Evolutionary conservation across 2,113 vertebrate species (phyloP), one percentile per base, ranked within the genome.

Genomic region (Ictalurus punctatus): DNA sequence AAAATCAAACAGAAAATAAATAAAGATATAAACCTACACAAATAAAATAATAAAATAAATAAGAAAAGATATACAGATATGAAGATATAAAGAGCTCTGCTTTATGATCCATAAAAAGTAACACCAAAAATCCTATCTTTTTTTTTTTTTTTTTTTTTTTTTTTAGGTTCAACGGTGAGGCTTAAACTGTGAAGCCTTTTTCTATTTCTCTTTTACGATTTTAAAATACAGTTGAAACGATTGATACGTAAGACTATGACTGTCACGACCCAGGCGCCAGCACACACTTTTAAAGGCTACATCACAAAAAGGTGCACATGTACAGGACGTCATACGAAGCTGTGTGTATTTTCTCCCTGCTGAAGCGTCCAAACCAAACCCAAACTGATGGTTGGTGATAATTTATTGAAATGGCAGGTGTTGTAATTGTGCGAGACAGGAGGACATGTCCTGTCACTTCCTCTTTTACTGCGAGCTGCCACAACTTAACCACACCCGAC

Each of bases 401-500:
- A 78, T 84, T 88, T 63, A 78, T 74, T 73, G 30, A 27, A 81
- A 30, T 44, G 69, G 69, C 78, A 76, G 82, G 82, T 84, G 56
- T 21, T 44, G 67, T 48, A 81, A 73, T 84, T 84, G 34, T 84
- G 87, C 25, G 21, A 71, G 40, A 30, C 71, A 84, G 83, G 25
- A 84, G n/a, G 69, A 78, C 37, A 73, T 8, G 19, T 74, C 48
- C 65, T 58, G 67, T 54, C 17, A 79, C n/a, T 83, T 59, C 23
- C 16, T 44, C 81, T 74, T 76, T 88, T 23, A 74, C 67, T 76
- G 82, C 44, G 3, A 63, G 40, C 83, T 88, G 73, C 88, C 88
- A 78, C 87, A 71, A 17, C 61, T 59, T 69, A 78, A 89, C 71
- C 88, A 63, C 88, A 67, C 83, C 83, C 27, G 44, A 85, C 88